Evolutionary conservation across 1,140 invertebrate genomes (phyloP), one percentile per base, ranked within the genome.

Genomic region (Ceratosolen fusciceps): DNA sequence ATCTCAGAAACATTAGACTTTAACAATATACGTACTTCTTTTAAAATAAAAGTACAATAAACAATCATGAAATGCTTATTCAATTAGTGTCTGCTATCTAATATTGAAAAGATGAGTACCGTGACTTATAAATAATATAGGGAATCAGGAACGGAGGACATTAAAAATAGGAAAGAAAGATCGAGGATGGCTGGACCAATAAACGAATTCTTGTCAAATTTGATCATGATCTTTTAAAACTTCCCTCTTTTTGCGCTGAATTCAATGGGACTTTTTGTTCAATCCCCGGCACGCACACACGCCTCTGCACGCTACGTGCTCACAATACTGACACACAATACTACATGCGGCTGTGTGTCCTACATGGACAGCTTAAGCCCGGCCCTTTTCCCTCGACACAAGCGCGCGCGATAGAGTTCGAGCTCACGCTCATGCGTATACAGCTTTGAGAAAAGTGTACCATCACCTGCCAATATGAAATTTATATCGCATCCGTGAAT

Each of bases 401-500:
- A 39, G 1, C n/a, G n/a, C n/a, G n/a, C n/a, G n/a, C n/a, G n/a
- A n/a, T n/a, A n/a, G n/a, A n/a, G n/a, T n/a, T n/a, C n/a, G n/a
- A n/a, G 34, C 14, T n/a, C 21, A 19, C n/a, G 39, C n/a, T 21
- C 34, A 29, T 68, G 29, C 34, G 43, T 65, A 60, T 12, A 60
- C 12, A 60, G 14, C 8, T 1, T 9, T n/a, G 1, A 65, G 9
- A n/a, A 65, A 37, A 37, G 52, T 52, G 47, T 37, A 65, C 68
- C 9, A 26, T 56, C 65, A 47, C 19, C 26, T 26, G 62, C 60
- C 56, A 43, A 37, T 37, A 37, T 8, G 7, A 65, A 65, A 65
- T 37, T 65, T 65, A 65, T 65, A 74, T 75, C 74, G 60, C 43
- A 67, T 67, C 39, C 43, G 26, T 75, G 60, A 26, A 65, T 67